phyloP scores from a whole-genome alignment of 1,140 invertebrate species.

The Trachymyrmex septentrionalis region DNA sequence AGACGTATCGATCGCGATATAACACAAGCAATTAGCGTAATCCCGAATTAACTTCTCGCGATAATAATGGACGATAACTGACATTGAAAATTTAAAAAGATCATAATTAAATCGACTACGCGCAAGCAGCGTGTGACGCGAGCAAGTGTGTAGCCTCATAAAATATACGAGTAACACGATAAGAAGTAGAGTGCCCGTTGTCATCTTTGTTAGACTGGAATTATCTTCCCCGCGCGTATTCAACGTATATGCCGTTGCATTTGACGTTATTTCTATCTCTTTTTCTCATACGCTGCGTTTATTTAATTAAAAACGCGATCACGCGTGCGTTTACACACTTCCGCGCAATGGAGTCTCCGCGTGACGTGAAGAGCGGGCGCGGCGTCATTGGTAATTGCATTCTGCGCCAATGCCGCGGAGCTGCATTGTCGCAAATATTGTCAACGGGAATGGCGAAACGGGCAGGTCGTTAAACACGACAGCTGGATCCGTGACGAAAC shows the following conservation, averaged over 20 bases:
- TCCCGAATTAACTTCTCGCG: background rate
- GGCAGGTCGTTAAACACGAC: slow-evolving; percentile 16
- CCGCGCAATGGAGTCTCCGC: slow-evolving; percentile 11
- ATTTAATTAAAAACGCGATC: slow-evolving; percentile 37
- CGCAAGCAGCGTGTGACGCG: background rate
- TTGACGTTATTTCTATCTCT: background rate
- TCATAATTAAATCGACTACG: background rate
- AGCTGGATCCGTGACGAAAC: slow-evolving; percentile 24
- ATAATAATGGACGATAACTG: background rate
- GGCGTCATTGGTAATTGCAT: slow-evolving; percentile 31
- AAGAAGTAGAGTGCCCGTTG: slow-evolving; percentile 25
- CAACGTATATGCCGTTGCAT: background rate
- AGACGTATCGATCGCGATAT: background rate
- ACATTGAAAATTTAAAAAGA: background rate
- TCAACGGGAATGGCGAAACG: slow-evolving; percentile 8
- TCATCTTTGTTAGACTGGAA: slow-evolving; percentile 35
- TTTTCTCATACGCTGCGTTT: background rate
- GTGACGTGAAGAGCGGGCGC: background rate
- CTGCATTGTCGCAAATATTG: slow-evolving; percentile 23
- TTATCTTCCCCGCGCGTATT: background rate
- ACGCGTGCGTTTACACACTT: slow-evolving; percentile 27
- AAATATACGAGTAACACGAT: slow-evolving; percentile 28
- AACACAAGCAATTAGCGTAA: background rate
- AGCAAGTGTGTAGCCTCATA: slow-evolving; percentile 9
- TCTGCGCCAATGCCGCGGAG: background rate